Base-by-base conservation (phyloP, 2,888 invertebrate species). In the Caenorhabditis uteleia region DNA sequence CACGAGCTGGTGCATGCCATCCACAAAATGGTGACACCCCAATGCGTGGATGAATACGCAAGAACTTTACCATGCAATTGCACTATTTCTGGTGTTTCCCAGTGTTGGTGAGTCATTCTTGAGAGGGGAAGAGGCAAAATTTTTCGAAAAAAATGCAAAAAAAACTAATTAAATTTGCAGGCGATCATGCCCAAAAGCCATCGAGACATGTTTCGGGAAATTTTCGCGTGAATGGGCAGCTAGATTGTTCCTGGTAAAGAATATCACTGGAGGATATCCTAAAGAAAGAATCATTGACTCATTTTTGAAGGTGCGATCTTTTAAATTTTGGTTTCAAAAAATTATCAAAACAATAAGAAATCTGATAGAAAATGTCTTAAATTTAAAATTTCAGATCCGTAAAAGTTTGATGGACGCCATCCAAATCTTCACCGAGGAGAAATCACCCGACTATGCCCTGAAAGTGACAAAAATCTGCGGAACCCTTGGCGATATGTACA, bases 121-220 rank as follows among this genome's bases (percentile, higher is more conserved):
- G 7, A 43, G 14, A 27, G n/a, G n/a, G n/a, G n/a, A n/a, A n/a
- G n/a, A n/a, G n/a, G n/a, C n/a, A n/a, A n/a, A n/a, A n/a, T n/a
- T n/a, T n/a, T n/a, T n/a, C 23, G 21, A 38, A 26, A 27, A 43
- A n/a, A 25, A 25, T 16, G 12, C n/a, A 23, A 33, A 36, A 7
- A 25, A 40, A n/a, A 33, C 29, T 10, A 34, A 43, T 44, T 29
- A 25, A 26, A 23, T 7, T 55, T 36, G 27, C 39, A 64, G 58
- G 7, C 40, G 49, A 2, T 40, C 54, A 1, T 58, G 57, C 21
- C 3, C 44, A 3, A 31, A 26, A 5, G 39, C 55, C 1, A 47
- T 59, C 58, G 54, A 59, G n/a, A 47, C 31, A n/a, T 64, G 64
- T 26, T 64, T 57, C n/a, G 57, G 53, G 3, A 47, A 53, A 14